Percentiles rank a stretch among this genome's conserved stretches.
These are phyloP conservation scores for Platerodrilus igneus DNA, from an alignment of 2,888 invertebrate genomes.

Conservation along the genomic window DNA sequence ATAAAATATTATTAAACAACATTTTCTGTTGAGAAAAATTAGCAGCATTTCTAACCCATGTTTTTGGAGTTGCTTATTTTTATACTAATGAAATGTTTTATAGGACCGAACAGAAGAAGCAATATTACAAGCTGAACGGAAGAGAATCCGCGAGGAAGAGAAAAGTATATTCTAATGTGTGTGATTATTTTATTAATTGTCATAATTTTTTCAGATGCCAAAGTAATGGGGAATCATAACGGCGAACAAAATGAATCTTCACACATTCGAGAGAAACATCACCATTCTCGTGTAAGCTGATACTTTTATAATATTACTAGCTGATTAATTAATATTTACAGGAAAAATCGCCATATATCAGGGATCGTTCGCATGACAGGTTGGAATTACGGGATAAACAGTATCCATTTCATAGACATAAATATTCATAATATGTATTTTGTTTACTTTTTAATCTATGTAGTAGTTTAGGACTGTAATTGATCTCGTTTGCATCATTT, in stretches of 20 bases:
- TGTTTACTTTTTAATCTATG: no score
- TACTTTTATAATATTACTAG: neutral
- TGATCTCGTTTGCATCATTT: no score
- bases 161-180: constrained; percentile 54
- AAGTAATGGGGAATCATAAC: constrained; percentile 67
- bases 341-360: constrained; percentile 77
- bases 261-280: constrained; percentile 63
- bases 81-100: no score
- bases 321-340: constrained; percentile 39
- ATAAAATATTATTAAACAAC: no score
- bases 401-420: constrained; percentile 62
- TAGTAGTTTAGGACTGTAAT: no score
- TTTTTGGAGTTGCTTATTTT: no score
- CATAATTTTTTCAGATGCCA: constrained; percentile 47
- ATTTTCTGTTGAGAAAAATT: no score
- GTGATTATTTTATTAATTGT: constrained; percentile 12
- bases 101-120: constrained; percentile 74
- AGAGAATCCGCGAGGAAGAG: constrained; percentile 75
- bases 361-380: constrained; percentile 72
- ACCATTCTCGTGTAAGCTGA: constrained; percentile 63
- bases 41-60: constrained; percentile 21
- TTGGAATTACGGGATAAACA: constrained; percentile 74
- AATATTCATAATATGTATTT: constrained; percentile 14
- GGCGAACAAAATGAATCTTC: constrained; percentile 65
- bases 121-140: constrained; percentile 59